A percentile compares a stretch with the other conserved stretches of the same genome.
Conservation (phyloP, 2,888 invertebrate species). For the Drosophila sordidapex region DNA sequence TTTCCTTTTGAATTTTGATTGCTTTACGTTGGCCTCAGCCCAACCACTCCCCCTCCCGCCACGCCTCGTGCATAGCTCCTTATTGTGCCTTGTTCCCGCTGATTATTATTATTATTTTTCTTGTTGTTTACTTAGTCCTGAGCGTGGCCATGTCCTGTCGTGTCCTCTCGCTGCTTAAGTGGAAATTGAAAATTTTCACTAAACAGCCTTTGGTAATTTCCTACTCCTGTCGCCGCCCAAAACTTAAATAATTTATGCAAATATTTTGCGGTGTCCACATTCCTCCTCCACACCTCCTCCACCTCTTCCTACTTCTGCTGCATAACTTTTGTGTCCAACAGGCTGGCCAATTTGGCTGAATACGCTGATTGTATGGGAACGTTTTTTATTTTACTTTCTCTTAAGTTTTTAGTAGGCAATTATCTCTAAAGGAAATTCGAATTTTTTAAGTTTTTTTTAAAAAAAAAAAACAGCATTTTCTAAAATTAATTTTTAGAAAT, state of each 20-base stretch:
- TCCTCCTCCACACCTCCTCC: no score
- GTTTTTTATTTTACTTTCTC: slow-evolving; percentile 5
- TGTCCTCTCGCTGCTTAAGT: slow-evolving; percentile 49
- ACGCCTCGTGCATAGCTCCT: slow-evolving; percentile 23
- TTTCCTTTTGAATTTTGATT: slow-evolving; percentile 82
- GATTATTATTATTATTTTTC: slow-evolving; percentile 68
- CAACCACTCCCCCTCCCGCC: neutral
- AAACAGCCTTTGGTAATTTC: slow-evolving; percentile 57
- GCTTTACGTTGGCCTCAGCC: slow-evolving; percentile 59
- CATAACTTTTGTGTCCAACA: slow-evolving; percentile 53
- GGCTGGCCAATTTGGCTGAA: slow-evolving; percentile 51
- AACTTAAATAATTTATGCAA: slow-evolving; percentile 74
- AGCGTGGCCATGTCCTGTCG: slow-evolving; percentile 33
- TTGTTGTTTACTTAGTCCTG: slow-evolving; percentile 70
- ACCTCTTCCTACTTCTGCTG: slow-evolving; percentile 17
- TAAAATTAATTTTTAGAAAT: neutral
- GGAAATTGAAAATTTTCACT: slow-evolving; percentile 78
- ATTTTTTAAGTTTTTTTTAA: neutral
- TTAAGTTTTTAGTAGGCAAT: slow-evolving; percentile 36
- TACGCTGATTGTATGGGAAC: slow-evolving; percentile 39
- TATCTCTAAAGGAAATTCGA: slow-evolving; percentile 8
- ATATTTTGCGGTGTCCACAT: slow-evolving; percentile 61
- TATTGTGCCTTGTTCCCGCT: slow-evolving; percentile 54
- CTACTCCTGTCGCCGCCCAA: slow-evolving; percentile 44
- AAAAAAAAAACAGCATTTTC: neutral